phyloP scores from a whole-genome alignment of 2,113 vertebrate species.

The Proterorhinus semilunaris region DNA sequence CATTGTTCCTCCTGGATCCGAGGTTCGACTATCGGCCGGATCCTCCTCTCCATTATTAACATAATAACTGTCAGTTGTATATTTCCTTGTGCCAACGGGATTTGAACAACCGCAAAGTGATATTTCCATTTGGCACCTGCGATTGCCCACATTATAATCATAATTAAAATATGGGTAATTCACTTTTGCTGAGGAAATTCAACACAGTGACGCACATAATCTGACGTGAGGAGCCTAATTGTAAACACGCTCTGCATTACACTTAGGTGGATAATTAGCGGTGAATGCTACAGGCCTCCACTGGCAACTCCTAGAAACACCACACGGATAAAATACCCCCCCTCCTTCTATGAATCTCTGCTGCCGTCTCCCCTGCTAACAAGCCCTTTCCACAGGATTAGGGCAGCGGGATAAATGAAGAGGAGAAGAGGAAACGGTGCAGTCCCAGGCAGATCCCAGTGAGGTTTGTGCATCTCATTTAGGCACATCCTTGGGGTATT shows the following conservation, averaged over 20 bases:
- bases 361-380: conserved; percentile 35
- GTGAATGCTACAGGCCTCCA: conserved; percentile 5
- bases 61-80: no score
- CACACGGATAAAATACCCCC: conserved; percentile 2
- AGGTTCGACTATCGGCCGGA: no score
- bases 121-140: not conserved
- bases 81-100: not conserved
- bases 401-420: conserved; percentile 28
- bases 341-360: conserved; percentile 18
- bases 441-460: conserved; percentile 25
- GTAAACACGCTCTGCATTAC: conserved; percentile 14
- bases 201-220: conserved; percentile 10
- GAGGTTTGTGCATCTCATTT: conserved; percentile 17
- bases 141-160: no score
- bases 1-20: no score
- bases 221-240: conserved; percentile 12
- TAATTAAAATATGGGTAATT: no score
- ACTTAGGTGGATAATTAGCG: conserved; percentile 14
- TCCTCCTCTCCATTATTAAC: no score
- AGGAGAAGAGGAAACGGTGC: conserved; percentile 28
- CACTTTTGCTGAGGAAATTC: conserved; percentile 4
- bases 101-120: not conserved
- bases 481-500: conserved; percentile 34
- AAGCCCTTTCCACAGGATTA: conserved; percentile 50
- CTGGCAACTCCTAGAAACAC: conserved; percentile 9